Evolutionary conservation across 2,888 invertebrate species (phyloP).

Genomic region (Cataglyphis albicans): DNA sequence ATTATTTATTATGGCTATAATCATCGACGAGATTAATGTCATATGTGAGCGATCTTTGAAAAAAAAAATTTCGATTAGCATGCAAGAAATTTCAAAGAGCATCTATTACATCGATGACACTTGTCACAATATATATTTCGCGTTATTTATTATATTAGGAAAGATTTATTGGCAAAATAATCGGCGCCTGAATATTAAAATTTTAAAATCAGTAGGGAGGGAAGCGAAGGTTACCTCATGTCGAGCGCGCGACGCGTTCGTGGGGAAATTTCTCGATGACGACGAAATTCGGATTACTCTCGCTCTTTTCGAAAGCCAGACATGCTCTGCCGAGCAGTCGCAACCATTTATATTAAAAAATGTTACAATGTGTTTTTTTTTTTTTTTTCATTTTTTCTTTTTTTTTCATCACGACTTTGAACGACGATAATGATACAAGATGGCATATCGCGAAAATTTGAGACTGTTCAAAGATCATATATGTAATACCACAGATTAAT

Average conservation of each 20-base stretch:
- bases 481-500: no score
- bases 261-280: slow-evolving; percentile 77
- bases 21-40: background rate
- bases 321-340: slow-evolving; percentile 75
- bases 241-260: slow-evolving; percentile 70
- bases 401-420: no score
- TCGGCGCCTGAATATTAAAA: no score
- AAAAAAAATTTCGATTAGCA: no score
- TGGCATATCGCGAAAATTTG: no score
- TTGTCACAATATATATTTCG: no score
- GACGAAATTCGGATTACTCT: slow-evolving; percentile 63
- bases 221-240: slow-evolving; percentile 77
- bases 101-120: background rate
- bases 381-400: no score
- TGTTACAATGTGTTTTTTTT: no score
- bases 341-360: slow-evolving; percentile 44
- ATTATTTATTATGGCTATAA: background rate
- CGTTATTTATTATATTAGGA: background rate
- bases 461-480: no score
- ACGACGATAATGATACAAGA: no score
- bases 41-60: background rate
- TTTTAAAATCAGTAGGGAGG: no score
- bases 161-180: background rate
- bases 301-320: slow-evolving; percentile 61
- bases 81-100: background rate